phyloP scores from a whole-genome alignment of 2,797 vertebrate species.

The Sphenopsis melanotis region DNA sequence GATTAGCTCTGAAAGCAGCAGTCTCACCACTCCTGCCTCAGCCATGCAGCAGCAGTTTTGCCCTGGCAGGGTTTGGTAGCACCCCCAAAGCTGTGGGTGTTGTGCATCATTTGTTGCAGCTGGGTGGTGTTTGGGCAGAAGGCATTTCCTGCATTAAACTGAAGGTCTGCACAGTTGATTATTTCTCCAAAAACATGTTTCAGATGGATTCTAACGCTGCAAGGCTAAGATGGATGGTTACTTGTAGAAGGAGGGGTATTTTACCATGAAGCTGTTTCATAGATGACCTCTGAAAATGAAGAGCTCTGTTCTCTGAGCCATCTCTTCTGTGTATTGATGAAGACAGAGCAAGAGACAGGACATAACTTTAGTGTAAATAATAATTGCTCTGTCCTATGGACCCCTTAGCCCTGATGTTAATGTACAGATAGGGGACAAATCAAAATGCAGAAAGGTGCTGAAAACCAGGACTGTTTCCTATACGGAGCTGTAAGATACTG shows the following conservation, averaged over 20 bases:
- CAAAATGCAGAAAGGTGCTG: background rate
- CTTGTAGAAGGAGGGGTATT: background rate
- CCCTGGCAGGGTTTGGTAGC: background rate
- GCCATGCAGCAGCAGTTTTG: background rate
- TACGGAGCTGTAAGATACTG: background rate
- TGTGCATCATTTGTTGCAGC: background rate
- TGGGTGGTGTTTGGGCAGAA: background rate
- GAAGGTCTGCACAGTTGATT: background rate
- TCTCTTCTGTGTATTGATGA: background rate
- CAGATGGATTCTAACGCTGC: background rate
- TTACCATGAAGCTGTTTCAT: background rate
- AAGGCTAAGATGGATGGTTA: background rate
- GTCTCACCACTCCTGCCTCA: background rate
- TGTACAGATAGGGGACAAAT: background rate
- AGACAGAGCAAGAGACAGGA: background rate
- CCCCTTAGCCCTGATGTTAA: background rate
- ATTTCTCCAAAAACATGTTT: background rate
- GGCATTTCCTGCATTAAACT: rapidly evolving
- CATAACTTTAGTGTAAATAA: background rate
- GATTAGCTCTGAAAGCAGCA: background rate
- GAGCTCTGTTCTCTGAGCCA: background rate
- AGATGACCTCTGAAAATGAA: background rate
- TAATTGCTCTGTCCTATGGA: background rate
- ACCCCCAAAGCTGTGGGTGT: background rate
- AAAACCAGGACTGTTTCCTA: background rate